Evolutionary conservation across 2,888 invertebrate genomes (phyloP), one percentile per base, ranked within the genome.

Genomic region (Galerucella pusilla): DNA sequence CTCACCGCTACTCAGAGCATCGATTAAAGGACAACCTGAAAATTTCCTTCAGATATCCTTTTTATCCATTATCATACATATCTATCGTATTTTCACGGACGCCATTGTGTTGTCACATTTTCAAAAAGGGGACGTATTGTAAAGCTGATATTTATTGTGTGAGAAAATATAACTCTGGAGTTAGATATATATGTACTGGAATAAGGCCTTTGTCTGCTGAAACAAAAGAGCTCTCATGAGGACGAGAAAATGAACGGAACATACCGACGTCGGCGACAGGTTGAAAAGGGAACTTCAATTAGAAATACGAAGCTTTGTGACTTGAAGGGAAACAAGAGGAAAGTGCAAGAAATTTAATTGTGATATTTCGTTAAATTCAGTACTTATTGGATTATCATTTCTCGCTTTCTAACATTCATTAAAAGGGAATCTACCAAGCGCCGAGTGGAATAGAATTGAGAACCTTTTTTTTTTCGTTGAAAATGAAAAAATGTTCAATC

Each of bases 281-380:
- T 66, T 72, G 72, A 72, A 72, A 71, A 60, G 60, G 66, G 52
- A 68, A 71, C 71, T 68, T 74, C 68, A 74, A 74, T 71, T 74
- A 70, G 61, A 42, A 74, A 74, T 67, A 68, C 67, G 46, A 25
- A 68, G 75, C 75, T 71, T 67, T 59, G 71, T 35, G 35, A 46
- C 66, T 60, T 20, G 52, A 70, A 60, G 54, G 54, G 52, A 20
- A 49, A 61, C 67, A 52, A n/a, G 52, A 35, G 45, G 49, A 68
- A 68, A 68, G 68, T 68, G 35, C 67, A 68, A 66, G 71, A 46
- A 66, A 71, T 71, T 71, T 71, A 66, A 71, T 66, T 71, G 72
- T 72, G 45, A 14, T 59, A 46, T 60, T 42, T 42, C 60, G 60
- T 72, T 72, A 60, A 57, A 64, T 70, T 35, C 28, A 63, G 63